Evolutionary conservation across 2,113 vertebrate species (phyloP).

Genomic region (Synodontis membranacea): DNA sequence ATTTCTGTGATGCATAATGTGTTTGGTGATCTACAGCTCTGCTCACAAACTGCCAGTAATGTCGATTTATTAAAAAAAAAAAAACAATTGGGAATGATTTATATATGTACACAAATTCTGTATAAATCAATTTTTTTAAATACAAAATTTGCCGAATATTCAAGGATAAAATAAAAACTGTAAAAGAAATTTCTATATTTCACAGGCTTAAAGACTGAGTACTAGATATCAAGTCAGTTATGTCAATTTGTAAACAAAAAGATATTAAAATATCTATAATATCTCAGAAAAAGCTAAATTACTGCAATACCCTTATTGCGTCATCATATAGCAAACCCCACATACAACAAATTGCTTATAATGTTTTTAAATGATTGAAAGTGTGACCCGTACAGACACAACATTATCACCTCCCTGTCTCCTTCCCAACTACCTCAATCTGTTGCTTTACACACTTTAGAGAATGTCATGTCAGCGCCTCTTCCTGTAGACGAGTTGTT

Average conservation of each 20-base stretch:
- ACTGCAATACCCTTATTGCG: too few species aligned
- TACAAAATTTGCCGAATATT: too few species aligned
- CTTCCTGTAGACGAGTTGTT: conserved; percentile 25
- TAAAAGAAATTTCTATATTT: too few species aligned
- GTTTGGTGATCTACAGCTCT: neutral
- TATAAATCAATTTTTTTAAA: too few species aligned
- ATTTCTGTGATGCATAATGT: neutral
- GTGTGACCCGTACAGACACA: neutral
- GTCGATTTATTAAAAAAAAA: neutral
- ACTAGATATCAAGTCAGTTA: too few species aligned
- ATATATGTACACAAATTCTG: too few species aligned
- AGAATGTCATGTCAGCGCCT: neutral
- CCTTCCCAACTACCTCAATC: neutral
- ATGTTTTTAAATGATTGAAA: neutral
- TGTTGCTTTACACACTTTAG: neutral
- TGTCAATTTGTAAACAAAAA: neutral
- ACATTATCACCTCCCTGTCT: neutral
- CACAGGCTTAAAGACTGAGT: too few species aligned
- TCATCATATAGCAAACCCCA: neutral
- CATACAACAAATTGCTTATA: neutral
- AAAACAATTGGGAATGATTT: neutral
- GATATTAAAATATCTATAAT: neutral
- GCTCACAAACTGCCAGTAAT: neutral
- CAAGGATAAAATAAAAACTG: too few species aligned
- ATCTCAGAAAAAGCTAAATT: neutral